A percentile compares a stretch with the other conserved stretches of the same genome.
These are phyloP conservation scores for Anser brachyrhynchus DNA, from an alignment of 2,113 vertebrate species.

Conservation along the genomic window DNA sequence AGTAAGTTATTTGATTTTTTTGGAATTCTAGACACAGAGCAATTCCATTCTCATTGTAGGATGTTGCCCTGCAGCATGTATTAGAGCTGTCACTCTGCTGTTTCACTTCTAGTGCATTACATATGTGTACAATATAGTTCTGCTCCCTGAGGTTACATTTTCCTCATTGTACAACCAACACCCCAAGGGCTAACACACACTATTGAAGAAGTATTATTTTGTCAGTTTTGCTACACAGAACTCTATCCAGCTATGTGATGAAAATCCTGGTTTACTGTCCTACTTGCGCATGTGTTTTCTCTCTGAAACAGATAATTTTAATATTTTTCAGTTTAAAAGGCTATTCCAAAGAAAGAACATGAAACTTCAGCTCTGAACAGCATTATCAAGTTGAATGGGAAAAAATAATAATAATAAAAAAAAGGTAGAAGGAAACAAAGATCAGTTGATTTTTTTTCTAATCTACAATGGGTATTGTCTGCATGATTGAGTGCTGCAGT, in stretches of 20 bases:
- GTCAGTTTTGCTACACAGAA: conserved; percentile 32
- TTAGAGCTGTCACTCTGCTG: conserved; percentile 50
- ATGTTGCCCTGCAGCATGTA: conserved; percentile 63
- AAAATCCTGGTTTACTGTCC: conserved; percentile 27
- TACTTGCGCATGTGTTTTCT: not conserved
- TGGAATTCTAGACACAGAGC: conserved; percentile 64
- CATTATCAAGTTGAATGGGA: not conserved
- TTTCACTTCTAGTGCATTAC: conserved; percentile 52
- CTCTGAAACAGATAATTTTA: conserved; percentile 24
- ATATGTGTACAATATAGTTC: conserved; percentile 51
- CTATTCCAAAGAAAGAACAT: not conserved
- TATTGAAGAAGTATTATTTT: conserved; percentile 51
- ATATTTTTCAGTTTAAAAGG: not conserved
- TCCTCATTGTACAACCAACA: conserved; percentile 49
- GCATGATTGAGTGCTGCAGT: not conserved
- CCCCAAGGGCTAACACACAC: not conserved
- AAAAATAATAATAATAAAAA: not conserved
- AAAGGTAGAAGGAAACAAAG: not conserved
- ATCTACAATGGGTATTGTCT: not conserved
- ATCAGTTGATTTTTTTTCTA: not conserved
- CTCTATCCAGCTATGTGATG: not conserved
- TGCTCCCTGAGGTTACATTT: conserved; percentile 42
- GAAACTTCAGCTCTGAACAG: not conserved
- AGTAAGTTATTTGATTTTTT: conserved; percentile 70
- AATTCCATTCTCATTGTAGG: conserved; percentile 45